Evolutionary conservation across 1,140 invertebrate species (phyloP), one percentile per base, ranked within the genome.

Genomic region (Carposina sasakii): DNA sequence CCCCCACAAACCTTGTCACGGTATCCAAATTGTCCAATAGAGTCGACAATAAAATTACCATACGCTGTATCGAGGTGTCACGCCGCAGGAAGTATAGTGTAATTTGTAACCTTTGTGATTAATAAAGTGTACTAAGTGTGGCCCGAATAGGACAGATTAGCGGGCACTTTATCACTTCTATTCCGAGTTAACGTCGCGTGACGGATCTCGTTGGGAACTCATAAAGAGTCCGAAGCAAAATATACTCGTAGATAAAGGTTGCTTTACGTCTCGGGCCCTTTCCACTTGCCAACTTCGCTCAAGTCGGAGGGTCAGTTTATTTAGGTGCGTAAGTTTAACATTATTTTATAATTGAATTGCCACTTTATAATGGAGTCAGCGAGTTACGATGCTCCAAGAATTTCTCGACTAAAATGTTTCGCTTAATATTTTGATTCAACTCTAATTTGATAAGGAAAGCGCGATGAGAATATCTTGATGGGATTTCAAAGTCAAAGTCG

Each of bases 31-130:
- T 60, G 68, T 71, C 70, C 68, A 67, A 77, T 73, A 65, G 70
- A 73, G 63, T 46, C 47, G 57, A 76, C 76, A 60, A 83, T 79
- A 77, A 79, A 81, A 83, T 79, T 81, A 79, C 57, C 77, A 81
- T 83, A 79, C 58, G 42, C 57, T 58, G 59, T 63, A 64, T 63
- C 58, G 57, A 63, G 63, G 63, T 70, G 79, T 77, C 72, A 71
- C 68, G 59, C 59, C 59, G 63, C 75, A 79, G 79, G 79, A 83
- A 83, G 79, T 72, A 65, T 67, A 67, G 61, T 56, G 79, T 81
- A 78, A 81, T 83, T 84, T 84, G 81, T 81, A 77, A 78, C 69
- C 71, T 81, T 84, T 81, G 74, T 81, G 77, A 84, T 84, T 84
- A 84, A 84, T 84, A 84, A 84, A 81, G 66, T 81, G 73, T 77